A percentile compares a stretch with the other conserved stretches of the same genome.
phyloP scores from a whole-genome alignment of 2,888 invertebrate species.

The Sipunculus nudus region DNA sequence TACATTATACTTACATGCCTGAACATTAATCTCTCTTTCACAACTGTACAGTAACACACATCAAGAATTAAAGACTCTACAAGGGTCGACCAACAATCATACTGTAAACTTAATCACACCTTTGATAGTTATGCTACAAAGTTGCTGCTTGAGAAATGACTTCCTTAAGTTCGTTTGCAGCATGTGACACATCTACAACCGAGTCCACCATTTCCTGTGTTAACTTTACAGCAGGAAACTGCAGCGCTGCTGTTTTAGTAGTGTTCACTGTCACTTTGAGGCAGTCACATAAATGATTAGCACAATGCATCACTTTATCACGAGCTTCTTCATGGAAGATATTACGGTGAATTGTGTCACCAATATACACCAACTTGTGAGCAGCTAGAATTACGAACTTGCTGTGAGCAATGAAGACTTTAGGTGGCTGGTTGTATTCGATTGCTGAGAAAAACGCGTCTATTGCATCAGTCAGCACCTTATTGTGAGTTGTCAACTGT shows the following conservation, averaged over 20 bases:
- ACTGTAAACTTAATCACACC: no score
- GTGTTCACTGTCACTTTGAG: slow-evolving; percentile 78
- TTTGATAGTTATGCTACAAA: no score
- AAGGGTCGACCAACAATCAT: no score
- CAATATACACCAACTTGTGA: slow-evolving; percentile 91
- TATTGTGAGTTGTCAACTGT: slow-evolving; percentile 86
- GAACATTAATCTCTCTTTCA: no score
- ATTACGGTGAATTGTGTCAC: slow-evolving; percentile 91
- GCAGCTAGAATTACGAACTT: slow-evolving; percentile 95
- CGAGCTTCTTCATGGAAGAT: slow-evolving; percentile 79
- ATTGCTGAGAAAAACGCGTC: slow-evolving; percentile 92
- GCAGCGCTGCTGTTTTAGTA: slow-evolving; percentile 89
- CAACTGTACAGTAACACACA: no score
- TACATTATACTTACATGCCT: no score
- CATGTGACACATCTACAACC: slow-evolving; percentile 84
- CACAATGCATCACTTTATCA: slow-evolving; percentile 67
- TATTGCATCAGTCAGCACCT: slow-evolving; percentile 82
- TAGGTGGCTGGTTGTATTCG: slow-evolving; percentile 92
- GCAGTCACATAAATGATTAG: slow-evolving; percentile 59
- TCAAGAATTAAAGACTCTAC: no score
- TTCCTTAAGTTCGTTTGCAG: slow-evolving; percentile 81
- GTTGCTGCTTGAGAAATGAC: slow-evolving; percentile 58
- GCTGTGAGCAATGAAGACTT: slow-evolving; percentile 89
- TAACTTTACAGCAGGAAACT: slow-evolving; percentile 89
- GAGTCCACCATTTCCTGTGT: slow-evolving; percentile 95